A percentile compares a stretch with the other conserved stretches of the same genome.
Evolutionary conservation across 92 coral and sea anemone species (phyloP).

Genomic region (Palythoa heliodiscus): DNA sequence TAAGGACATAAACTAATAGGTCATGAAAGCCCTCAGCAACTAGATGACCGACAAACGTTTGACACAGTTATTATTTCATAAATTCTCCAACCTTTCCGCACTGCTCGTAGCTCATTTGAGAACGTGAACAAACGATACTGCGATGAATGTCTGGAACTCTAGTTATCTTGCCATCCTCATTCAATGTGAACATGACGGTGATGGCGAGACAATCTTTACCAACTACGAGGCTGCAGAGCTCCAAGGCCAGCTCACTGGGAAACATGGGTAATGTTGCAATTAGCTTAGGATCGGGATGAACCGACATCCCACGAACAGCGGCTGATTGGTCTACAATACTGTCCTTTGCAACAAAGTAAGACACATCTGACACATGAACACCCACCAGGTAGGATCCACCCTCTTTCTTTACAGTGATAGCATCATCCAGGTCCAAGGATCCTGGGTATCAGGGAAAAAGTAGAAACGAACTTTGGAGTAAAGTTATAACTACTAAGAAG

Average conservation of each 20-base stretch:
- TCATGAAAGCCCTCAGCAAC: too few species aligned
- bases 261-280: constrained; percentile 71
- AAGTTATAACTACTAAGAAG: neutral
- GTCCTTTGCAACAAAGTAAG: constrained; percentile 78
- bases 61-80: too few species aligned
- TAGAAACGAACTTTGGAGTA: neutral
- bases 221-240: constrained; percentile 81
- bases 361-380: constrained; percentile 89
- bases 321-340: constrained; percentile 77
- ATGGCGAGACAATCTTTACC: constrained; percentile 82
- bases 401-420: constrained; percentile 66
- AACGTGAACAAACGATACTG: constrained; percentile 76
- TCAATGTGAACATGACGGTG: constrained; percentile 69
- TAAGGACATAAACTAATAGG: too few species aligned
- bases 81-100: constrained; percentile 51
- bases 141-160: constrained; percentile 71
- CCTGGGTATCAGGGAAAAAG: neutral
- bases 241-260: constrained; percentile 66
- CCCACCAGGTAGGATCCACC: constrained; percentile 63
- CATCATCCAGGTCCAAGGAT: constrained; percentile 88
- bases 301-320: constrained; percentile 68
- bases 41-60: too few species aligned
- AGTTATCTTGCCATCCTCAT: constrained; percentile 62
- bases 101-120: constrained; percentile 80
- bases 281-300: constrained; percentile 61